Conservation (phyloP, 37 sponge, comb jelly and placozoan genomes). For the Mnemiopsis leidyi region DNA sequence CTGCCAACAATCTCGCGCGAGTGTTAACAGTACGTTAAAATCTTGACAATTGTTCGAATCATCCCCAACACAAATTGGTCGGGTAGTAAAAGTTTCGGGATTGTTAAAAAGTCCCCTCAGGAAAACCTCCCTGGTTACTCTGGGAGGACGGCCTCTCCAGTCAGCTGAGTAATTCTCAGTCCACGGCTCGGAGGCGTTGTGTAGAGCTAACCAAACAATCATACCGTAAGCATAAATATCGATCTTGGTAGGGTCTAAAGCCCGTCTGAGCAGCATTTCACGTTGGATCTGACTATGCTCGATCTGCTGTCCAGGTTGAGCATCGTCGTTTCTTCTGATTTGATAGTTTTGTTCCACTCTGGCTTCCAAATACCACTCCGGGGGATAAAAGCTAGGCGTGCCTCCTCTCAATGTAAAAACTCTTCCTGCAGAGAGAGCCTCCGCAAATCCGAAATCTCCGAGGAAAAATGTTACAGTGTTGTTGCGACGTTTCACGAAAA, state of each 20-base stretch:
- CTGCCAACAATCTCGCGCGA: background rate
- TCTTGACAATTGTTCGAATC: background rate
- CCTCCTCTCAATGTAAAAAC: background rate
- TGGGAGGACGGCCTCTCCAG: background rate
- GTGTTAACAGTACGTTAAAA: background rate
- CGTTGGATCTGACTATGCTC: too few relatives aligned
- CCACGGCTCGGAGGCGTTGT: background rate
- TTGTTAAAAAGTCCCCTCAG: background rate
- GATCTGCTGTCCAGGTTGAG: too few relatives aligned
- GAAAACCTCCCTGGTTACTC: background rate
- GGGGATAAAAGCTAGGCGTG: background rate
- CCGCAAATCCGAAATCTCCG: constrained; percentile 29
- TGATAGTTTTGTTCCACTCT: background rate
- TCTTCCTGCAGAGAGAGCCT: background rate
- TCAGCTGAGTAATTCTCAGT: background rate
- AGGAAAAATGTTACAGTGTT: background rate
- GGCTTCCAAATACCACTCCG: constrained; percentile 40
- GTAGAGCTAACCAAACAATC: background rate
- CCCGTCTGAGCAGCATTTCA: too few relatives aligned
- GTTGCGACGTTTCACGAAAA: background rate
- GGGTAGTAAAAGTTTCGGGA: background rate
- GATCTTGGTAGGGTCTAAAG: too few relatives aligned
- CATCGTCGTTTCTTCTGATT: too few relatives aligned
- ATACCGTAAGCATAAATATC: background rate
- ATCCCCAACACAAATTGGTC: background rate